Evolutionary conservation across 2,797 vertebrate genomes (phyloP), one percentile per base, ranked within the genome.

Genomic region (Arrhamphus sclerolepis): DNA sequence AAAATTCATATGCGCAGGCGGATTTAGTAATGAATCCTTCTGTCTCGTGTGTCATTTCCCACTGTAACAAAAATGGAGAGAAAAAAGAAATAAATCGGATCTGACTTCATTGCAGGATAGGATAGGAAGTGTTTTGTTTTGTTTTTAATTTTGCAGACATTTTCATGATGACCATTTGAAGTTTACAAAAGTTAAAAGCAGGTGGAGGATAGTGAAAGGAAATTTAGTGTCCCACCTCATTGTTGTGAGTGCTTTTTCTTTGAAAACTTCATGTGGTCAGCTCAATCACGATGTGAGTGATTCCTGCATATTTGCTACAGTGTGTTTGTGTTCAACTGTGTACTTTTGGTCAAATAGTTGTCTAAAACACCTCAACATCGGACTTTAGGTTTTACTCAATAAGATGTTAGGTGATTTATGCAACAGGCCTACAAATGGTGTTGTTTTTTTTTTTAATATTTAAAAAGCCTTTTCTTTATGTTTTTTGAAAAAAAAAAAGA

Each of bases 381-480:
- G 31, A 38, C 16, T 11, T 54, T 66, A 10, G 0, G 1, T 3
- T 28, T 61, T 16, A 40, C 6, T 4, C 52, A 20, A 47, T 49
- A 21, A 46, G 41, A 62, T 70, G 58, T 74, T 50, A 53, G 78
- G 87, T 92, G 91, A 78, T 93, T 93, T 91, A 90, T 87, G 89
- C 89, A 92, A 81, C 17, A 51, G 81, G 75, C 79, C 77, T 47
- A 17, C 19, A 75, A 8, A 56, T 70, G 44, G 55, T 77, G 68
- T 80, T 58, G 52, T 6, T 43, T 66, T 72, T 38, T 78, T 43
- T 72, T 38, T 78, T 43, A 34, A 75, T 83, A 63, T 80, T 28
- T 56, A 72, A 57, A 20, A 79, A 70, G 68, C 13, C 63, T 87
- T 77, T 81, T 50, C 41, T 80, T 87, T 84, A 54, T 88, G 72